A percentile compares a stretch with the other conserved stretches of the same genome.
Conservation (phyloP, 53 echinoderm and acorn worm genomes). For the Mesocentrotus franciscanus region DNA sequence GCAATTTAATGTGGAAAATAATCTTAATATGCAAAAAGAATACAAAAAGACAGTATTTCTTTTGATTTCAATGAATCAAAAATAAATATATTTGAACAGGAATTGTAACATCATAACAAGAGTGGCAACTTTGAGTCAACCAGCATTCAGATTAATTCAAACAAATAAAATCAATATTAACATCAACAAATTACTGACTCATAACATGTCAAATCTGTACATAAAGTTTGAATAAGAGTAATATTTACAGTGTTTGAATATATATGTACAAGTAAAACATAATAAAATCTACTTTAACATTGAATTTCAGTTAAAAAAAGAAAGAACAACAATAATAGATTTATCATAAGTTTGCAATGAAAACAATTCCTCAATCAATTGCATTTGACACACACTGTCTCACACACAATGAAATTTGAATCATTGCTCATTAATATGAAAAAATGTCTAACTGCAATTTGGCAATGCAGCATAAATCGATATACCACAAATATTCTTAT, state of each 20-base stretch:
- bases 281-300: not conserved
- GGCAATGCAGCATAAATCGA: slow-evolving; percentile 2
- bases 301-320: slow-evolving; percentile 11
- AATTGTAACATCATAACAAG: not conserved
- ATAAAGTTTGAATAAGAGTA: not conserved
- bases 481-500: not conserved
- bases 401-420: not conserved
- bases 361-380: not conserved
- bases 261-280: slow-evolving; percentile 10
- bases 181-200: not conserved
- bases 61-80: not conserved
- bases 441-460: not conserved
- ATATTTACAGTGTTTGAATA: slow-evolving; percentile 8
- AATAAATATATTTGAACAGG: slow-evolving; percentile 13
- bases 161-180: not conserved
- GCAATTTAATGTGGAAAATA: not conserved
- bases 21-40: not conserved
- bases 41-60: not conserved
- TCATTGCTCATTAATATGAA: not conserved
- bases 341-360: not conserved
- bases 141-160: not conserved
- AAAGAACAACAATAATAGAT: not conserved
- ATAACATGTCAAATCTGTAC: not conserved
- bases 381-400: not conserved
- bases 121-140: not conserved